Conservation (phyloP, 2,888 invertebrate species). For the Polia nebulosa region DNA sequence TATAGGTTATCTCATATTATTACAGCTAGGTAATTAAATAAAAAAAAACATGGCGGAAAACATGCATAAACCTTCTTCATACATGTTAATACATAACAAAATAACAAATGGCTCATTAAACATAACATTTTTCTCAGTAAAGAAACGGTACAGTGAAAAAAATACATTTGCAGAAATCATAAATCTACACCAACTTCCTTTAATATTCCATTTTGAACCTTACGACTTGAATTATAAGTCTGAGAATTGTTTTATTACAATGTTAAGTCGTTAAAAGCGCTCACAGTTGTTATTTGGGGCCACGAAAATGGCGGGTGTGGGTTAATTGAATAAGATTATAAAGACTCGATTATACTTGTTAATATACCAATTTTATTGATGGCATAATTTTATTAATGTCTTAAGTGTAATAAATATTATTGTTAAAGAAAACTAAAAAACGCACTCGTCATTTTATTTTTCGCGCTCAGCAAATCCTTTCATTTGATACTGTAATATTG, state of each 20-base stretch:
- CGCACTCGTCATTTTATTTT: too few relatives aligned
- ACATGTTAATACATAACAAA: conserved; percentile 52
- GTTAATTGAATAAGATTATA: conserved; percentile 28
- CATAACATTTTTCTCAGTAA: conserved; percentile 74
- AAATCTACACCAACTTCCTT: conserved; percentile 75
- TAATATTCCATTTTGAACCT: conserved; percentile 59
- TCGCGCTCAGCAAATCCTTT: too few relatives aligned
- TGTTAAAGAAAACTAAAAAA: too few relatives aligned
- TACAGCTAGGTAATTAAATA: neutral
- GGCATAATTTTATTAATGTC: too few relatives aligned
- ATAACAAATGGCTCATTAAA: conserved; percentile 80
- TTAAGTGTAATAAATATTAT: too few relatives aligned
- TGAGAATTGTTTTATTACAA: conserved; percentile 47
- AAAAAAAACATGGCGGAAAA: neutral
- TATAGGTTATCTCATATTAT: neutral
- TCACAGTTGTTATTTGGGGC: conserved; percentile 69
- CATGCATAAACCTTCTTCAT: neutral
- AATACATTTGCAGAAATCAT: conserved; percentile 83
- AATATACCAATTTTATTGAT: too few relatives aligned
- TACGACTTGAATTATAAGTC: conserved; percentile 59
- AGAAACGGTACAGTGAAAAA: conserved; percentile 75
- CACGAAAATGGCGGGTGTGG: conserved; percentile 13
- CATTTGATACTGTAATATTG: too few relatives aligned
- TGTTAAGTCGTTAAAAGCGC: conserved; percentile 77
- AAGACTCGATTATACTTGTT: neutral